These are phyloP conservation scores for Lordiphosa clarofinis DNA, from an alignment of 1,140 invertebrate genomes.

Conservation along the genomic window DNA sequence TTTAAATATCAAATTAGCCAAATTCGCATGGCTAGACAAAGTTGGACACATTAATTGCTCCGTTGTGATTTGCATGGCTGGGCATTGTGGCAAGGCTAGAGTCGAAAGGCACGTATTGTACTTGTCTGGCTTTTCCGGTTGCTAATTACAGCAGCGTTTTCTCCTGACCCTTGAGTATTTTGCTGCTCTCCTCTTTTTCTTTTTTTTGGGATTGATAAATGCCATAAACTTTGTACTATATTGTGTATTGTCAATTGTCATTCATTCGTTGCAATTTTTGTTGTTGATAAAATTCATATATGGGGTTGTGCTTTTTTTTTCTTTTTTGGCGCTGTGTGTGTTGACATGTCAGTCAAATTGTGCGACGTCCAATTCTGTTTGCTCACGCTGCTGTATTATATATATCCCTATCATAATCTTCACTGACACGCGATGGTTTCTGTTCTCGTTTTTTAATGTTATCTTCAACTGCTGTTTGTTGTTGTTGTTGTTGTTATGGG, in stretches of 20 bases:
- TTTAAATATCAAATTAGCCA: conserved; percentile 67
- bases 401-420: conserved; percentile 69
- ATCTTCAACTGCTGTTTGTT: conserved; percentile 41
- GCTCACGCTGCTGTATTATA: conserved; percentile 22
- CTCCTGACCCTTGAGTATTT: conserved; percentile 10
- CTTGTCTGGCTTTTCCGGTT: conserved; percentile 47
- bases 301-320: conserved; percentile 5
- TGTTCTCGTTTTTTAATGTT: conserved; percentile 47
- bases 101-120: conserved; percentile 18
- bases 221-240: conserved; percentile 51
- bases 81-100: not conserved
- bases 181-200: not conserved
- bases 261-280: conserved; percentile 29
- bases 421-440: conserved; percentile 63
- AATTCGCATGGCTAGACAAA: conserved; percentile 52
- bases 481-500: conserved; percentile 11
- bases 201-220: conserved; percentile 46
- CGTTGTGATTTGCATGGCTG: conserved; percentile 58
- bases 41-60: conserved; percentile 61
- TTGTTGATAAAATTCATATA: conserved; percentile 56
- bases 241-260: conserved; percentile 40
- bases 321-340: conserved; percentile 12
- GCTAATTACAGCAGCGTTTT: conserved; percentile 24
- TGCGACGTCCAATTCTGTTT: conserved; percentile 52
- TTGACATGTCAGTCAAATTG: conserved; percentile 70